Conservation (phyloP, 2,113 vertebrate species). For the Crocuta crocuta region DNA sequence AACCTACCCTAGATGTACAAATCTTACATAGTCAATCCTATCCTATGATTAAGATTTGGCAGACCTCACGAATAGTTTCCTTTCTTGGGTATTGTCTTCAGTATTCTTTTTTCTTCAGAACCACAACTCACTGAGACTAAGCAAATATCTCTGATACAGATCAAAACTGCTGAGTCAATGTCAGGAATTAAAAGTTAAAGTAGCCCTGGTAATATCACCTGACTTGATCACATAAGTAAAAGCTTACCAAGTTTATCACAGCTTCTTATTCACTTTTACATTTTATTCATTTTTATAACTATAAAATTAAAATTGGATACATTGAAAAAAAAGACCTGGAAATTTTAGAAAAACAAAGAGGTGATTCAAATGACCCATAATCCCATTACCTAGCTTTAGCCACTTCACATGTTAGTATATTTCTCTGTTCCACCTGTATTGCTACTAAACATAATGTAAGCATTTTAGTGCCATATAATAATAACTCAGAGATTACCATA, state of each 20-base stretch:
- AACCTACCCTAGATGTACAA: neutral
- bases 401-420: neutral
- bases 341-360: slow-evolving; percentile 41
- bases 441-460: neutral
- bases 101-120: slow-evolving; percentile 41
- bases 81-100: slow-evolving; percentile 1
- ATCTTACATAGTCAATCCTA: neutral
- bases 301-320: slow-evolving; percentile 37
- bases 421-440: neutral
- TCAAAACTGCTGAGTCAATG: neutral
- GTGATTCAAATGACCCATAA: slow-evolving; percentile 45
- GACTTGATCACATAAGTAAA: slow-evolving; percentile 25
- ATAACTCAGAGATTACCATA: neutral
- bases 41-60: neutral
- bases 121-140: neutral
- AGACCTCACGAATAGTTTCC: neutral
- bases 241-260: slow-evolving; percentile 38
- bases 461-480: slow-evolving; percentile 25
- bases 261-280: slow-evolving; percentile 16
- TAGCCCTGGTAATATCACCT: neutral
- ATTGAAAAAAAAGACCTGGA: neutral
- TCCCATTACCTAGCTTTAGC: slow-evolving; percentile 19
- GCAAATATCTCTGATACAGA: neutral
- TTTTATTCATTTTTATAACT: slow-evolving; percentile 48
- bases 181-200: slow-evolving; percentile 53